Percentiles rank a stretch among this genome's conserved stretches.
Conservation (phyloP, 2,113 vertebrate species). For the Charadrius vociferus region DNA sequence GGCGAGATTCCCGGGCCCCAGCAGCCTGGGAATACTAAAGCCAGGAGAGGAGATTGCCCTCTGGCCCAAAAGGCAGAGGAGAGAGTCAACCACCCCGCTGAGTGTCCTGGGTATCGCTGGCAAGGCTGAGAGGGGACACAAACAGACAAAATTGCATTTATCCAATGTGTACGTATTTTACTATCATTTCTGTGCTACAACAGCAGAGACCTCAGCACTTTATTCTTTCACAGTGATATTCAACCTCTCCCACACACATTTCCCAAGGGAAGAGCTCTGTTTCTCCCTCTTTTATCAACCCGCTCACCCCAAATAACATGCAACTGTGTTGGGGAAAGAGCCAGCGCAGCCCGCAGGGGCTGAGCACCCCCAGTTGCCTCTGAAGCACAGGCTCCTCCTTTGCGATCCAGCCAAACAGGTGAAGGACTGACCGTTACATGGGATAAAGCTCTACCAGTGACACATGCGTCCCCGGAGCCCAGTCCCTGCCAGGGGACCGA, state of each 20-base stretch:
- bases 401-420: not conserved
- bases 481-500: not conserved
- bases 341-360: rapidly evolving
- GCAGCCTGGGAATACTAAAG: not conserved
- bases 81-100: rapidly evolving
- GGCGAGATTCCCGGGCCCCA: not conserved
- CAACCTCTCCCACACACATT: not conserved
- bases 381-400: not conserved
- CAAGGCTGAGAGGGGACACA: not conserved
- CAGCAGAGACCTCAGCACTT: not conserved
- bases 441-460: not conserved
- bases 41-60: not conserved
- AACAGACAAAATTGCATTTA: not conserved
- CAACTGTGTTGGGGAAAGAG: not conserved
- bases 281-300: not conserved
- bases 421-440: not conserved
- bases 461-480: not conserved
- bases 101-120: not conserved
- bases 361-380: not conserved
- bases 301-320: not conserved
- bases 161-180: not conserved
- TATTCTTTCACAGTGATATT: not conserved
- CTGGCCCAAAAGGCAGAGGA: not conserved
- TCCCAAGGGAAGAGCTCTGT: not conserved
- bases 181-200: not conserved